Conservation (phyloP, 2,888 invertebrate genomes). For the Linnaemya tessellans region DNA sequence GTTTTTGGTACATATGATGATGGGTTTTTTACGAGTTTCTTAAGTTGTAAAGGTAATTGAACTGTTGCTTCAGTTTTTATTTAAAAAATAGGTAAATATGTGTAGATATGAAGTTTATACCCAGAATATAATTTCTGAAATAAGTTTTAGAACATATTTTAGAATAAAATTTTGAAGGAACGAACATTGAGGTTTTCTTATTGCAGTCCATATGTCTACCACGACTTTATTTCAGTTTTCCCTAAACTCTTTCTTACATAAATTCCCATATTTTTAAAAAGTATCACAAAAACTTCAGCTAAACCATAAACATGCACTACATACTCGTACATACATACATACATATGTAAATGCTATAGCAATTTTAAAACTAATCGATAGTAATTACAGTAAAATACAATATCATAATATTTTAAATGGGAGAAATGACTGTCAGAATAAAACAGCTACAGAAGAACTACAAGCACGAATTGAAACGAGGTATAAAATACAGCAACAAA, state of each 20-base stretch:
- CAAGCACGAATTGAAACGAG: conserved; percentile 71
- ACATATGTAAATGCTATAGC: conserved; percentile 53
- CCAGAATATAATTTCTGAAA: neutral
- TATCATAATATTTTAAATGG: conserved; percentile 63
- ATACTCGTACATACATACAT: too few species aligned
- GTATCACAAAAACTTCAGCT: neutral
- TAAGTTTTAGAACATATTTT: too few species aligned
- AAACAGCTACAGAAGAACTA: conserved; percentile 37
- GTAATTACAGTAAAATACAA: conserved; percentile 71
- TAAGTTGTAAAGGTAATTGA: conserved; percentile 67
- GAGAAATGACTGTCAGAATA: conserved; percentile 33
- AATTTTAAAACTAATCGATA: conserved; percentile 75
- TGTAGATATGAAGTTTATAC: neutral
- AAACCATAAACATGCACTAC: conserved; percentile 36
- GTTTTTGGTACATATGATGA: neutral
- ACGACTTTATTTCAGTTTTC: neutral
- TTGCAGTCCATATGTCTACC: too few species aligned
- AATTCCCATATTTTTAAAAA: neutral
- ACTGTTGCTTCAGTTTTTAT: conserved; percentile 17
- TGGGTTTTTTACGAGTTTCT: conserved; percentile 30
- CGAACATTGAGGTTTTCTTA: too few species aligned
- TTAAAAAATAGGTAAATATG: neutral
- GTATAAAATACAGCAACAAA: conserved; percentile 50
- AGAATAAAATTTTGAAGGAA: too few species aligned
- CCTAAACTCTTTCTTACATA: neutral